Evolutionary conservation across 1,140 invertebrate genomes (phyloP), one percentile per base, ranked within the genome.

Genomic region (Solen grandis): DNA sequence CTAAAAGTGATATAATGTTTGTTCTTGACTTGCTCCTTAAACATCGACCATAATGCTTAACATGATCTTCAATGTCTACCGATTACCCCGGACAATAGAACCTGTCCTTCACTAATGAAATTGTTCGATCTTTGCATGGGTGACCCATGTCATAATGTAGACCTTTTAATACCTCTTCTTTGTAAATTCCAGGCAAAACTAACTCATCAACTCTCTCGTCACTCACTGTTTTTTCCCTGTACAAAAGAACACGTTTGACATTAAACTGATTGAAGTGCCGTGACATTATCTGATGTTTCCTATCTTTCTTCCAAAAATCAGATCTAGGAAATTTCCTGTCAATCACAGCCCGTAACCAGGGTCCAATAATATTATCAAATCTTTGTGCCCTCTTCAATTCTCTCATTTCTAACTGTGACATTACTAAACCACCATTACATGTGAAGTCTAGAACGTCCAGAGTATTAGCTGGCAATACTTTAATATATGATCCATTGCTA

Each of bases 61-160:
- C 29, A 5, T 50, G 73, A 14, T 55, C 29, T 27, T 63, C 68
- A 14, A n/a, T n/a, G n/a, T n/a, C n/a, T n/a, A n/a, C n/a, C n/a
- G n/a, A n/a, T n/a, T n/a, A n/a, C 54, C 46, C 62, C 29, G 68
- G 33, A 52, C 65, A 79, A 60, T n/a, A 66, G 19, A 66, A 77
- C 8, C 41, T 8, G 41, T 46, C 41, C 41, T 19, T 8, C 8
- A 46, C 41, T 19, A 46, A 19, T 8, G 41, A 46, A 46, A 19
- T 46, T 46, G 41, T 46, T 46, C 41, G 8, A 46, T 46, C 41
- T 46, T 46, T 19, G 8, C 41, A 8, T 10, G 41, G 41, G 19
- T 46, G 41, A 46, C n/a, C 41, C 41, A 46, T 10, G 8, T 46
- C 41, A 10, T 46, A 10, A 46, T 46, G 41, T 19, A 73, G 35